phyloP scores from a whole-genome alignment of 2,797 vertebrate genomes.

The Anguilla marmorata region DNA sequence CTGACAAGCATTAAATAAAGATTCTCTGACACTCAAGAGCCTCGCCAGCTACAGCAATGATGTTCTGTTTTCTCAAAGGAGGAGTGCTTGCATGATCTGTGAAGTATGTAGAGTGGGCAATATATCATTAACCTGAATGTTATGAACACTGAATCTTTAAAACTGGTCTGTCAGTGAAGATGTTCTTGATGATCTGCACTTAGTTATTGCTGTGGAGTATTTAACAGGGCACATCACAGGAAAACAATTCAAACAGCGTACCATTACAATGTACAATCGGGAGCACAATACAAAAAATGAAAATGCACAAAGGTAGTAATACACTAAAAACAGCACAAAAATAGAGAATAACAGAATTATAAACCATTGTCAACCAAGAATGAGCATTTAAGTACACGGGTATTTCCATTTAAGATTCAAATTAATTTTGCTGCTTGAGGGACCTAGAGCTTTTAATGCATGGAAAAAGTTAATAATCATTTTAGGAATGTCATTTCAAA shows the following conservation, averaged over 20 bases:
- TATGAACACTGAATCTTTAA: not conserved
- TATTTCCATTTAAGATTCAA: not conserved
- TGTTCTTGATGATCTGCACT: not conserved
- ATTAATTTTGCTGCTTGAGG: not conserved
- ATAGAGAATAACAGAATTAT: too few species aligned
- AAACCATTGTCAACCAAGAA: not conserved
- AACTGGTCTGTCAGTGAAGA: not conserved
- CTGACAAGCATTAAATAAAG: slow-evolving; percentile 12
- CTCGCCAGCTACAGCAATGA: not conserved
- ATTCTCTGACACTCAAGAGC: not conserved
- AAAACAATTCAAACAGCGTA: not conserved
- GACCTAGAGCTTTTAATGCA: not conserved
- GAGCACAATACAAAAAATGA: not conserved
- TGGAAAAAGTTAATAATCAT: not conserved
- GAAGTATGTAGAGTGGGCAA: not conserved
- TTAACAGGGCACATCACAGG: not conserved
- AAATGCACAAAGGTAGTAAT: not conserved
- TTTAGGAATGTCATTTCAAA: not conserved
- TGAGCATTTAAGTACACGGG: not conserved
- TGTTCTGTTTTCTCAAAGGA: slow-evolving; percentile 12
- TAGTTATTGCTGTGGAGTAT: too few species aligned
- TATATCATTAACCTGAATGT: not conserved
- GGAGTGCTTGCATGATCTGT: not conserved
- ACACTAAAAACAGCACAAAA: not conserved
- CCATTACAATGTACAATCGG: not conserved